These are phyloP conservation scores for Solenopsis fugax DNA, from an alignment of 1,140 invertebrate species.

Conservation along the genomic window DNA sequence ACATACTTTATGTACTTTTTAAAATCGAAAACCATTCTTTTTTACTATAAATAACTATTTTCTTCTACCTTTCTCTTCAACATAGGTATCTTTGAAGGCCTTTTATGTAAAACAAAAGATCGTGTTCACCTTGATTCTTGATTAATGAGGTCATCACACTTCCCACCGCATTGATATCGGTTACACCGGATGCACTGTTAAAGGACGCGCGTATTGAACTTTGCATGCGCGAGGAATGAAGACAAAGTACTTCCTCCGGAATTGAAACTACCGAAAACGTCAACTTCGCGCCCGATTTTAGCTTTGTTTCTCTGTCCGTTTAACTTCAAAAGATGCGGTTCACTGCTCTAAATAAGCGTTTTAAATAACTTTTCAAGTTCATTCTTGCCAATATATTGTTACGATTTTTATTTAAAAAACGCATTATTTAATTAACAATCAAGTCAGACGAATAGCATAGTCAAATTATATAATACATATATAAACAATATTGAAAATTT, in stretches of 20 bases:
- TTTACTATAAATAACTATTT: neutral
- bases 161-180: conserved; percentile 38
- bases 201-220: conserved; percentile 38
- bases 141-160: conserved; percentile 57
- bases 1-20: neutral
- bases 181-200: conserved; percentile 53
- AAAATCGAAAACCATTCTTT: neutral
- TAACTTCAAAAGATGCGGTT: neutral
- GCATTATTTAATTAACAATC: neutral
- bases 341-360: neutral
- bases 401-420: neutral
- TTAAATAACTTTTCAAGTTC: neutral
- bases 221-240: conserved; percentile 1
- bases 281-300: neutral
- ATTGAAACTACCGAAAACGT: neutral
- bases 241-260: conserved; percentile 33
- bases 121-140: conserved; percentile 23
- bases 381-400: neutral
- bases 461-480: neutral
- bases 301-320: neutral
- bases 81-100: neutral
- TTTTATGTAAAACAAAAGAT: conserved; percentile 41
- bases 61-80: neutral
- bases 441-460: neutral
- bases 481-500: neutral